Base-by-base conservation (phyloP, 1,140 invertebrate species). In the Helicoverpa zea region DNA sequence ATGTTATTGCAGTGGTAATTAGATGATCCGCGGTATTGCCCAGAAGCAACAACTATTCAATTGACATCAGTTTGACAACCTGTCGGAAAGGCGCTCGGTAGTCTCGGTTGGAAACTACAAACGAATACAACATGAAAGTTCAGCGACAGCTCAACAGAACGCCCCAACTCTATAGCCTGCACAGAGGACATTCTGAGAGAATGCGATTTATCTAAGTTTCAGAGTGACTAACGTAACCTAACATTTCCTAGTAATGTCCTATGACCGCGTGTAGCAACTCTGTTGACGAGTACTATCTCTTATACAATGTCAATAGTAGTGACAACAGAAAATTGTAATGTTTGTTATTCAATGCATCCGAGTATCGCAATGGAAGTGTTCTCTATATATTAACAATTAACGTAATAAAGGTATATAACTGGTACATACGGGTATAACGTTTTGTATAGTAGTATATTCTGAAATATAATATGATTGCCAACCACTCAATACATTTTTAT, bases 271-370 rank as follows among this genome's bases (percentile, higher is more conserved):
- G 70, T 13, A 58, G 63, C 29, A 23, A 70, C 43, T 72, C 77
- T 81, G 86, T 81, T 84, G 81, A 54, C 49, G 23, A 80, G 68
- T 79, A 86, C 84, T 86, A 86, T 86, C 82, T 78, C 68, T 64
- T 61, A 63, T 29, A 64, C 29, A 68, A 72, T 61, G 47, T 66
- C 76, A 86, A 87, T 84, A 86, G 86, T 82, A 84, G 75, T 70
- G 52, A 84, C 84, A 87, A 86, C 84, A 79, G 73, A 80, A 18
- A 72, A 70, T 66, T 56, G 52, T 74, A 74, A 74, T 43, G 35
- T 58, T 70, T 70, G 61, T 72, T 52, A 51, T 76, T 76, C 56
- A 30, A 59, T 75, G 56, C 54, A 56, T 52, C 58, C 51, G 68
- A 72, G 68, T 54, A 63, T 76, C 58, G 30, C 16, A 56, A 75